Base-by-base conservation (phyloP, 2,888 invertebrate genomes). In the Thecocarcelia acutangulata region DNA sequence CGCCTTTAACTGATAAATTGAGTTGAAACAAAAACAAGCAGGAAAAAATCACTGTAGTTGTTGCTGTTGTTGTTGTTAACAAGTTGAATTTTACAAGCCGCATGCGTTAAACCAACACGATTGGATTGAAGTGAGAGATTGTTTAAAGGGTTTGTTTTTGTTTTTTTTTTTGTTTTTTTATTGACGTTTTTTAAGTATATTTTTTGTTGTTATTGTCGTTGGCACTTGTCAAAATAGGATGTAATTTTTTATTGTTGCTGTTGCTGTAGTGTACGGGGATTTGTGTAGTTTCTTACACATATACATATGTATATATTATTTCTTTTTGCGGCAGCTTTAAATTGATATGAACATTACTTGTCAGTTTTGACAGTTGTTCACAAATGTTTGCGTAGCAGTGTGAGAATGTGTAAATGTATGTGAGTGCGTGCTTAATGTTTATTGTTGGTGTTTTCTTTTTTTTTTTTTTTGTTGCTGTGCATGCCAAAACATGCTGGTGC, bases 341-440 rank as follows among this genome's bases (percentile, higher is more conserved):
- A 70, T 81, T 74, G 73, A 52, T 68, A 52, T 69, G 73, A 77
- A 73, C 73, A 69, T 77, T 59, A 77, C 63, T 77, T 77, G 81
- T 77, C 81, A 77, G 9, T 64, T 70, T 64, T 81, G 77, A 77
- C 81, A 73, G 56, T 69, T 77, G 69, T 69, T 74, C 73, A 74
- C 56, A 48, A 50, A 56, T 48, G n/a, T 28, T 75, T 28, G 44
- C 3, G 21, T n/a, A 13, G 24, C 24, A 3, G 19, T 42, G 40
- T 13, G n/a, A 21, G 40, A n/a, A 13, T 54, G 40, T 66, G 9
- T n/a, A n/a, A n/a, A n/a, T 15, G 48, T 11, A 5, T 24, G 19
- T 44, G 28, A 42, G 48, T 42, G 5, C 50, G 64, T 50, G 3
- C 15, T 17, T 11, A 21, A 48, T 48, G 19, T 24, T 40, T 61